phyloP scores from a whole-genome alignment of 1,140 invertebrate genomes.

The Cyclargus thomasi region DNA sequence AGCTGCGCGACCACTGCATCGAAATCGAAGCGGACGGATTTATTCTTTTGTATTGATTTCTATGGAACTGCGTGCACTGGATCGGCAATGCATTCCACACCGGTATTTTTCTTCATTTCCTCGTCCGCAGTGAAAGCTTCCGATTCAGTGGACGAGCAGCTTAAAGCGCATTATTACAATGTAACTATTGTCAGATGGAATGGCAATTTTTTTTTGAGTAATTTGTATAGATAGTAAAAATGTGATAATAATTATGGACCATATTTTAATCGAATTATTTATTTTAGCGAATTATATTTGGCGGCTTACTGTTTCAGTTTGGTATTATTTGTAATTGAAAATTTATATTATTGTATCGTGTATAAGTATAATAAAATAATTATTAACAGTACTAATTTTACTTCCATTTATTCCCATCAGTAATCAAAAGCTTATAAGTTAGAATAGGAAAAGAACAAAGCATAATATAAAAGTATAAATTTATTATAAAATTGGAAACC shows the following conservation, averaged over 20 bases:
- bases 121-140: no score
- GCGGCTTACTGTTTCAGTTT: slow-evolving; percentile 4
- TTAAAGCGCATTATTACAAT: background rate
- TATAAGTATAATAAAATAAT: slow-evolving; percentile 4
- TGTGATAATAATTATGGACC: slow-evolving; percentile 14
- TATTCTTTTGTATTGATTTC: no score
- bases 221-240: slow-evolving; percentile 12
- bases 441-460: background rate
- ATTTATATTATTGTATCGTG: background rate
- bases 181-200: background rate
- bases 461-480: background rate
- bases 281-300: background rate
- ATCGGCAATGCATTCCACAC: no score
- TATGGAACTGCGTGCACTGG: no score
- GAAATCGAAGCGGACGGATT: no score
- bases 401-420: background rate
- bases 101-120: no score
- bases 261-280: slow-evolving; percentile 13
- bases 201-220: background rate
- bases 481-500: background rate
- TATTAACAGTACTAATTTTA: background rate
- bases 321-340: slow-evolving; percentile 10
- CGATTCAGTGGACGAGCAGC: background rate
- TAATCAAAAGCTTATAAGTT: no score
- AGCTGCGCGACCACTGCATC: no score